Conservation (phyloP, 2,888 invertebrate genomes). For the Oscheius sp. region DNA sequence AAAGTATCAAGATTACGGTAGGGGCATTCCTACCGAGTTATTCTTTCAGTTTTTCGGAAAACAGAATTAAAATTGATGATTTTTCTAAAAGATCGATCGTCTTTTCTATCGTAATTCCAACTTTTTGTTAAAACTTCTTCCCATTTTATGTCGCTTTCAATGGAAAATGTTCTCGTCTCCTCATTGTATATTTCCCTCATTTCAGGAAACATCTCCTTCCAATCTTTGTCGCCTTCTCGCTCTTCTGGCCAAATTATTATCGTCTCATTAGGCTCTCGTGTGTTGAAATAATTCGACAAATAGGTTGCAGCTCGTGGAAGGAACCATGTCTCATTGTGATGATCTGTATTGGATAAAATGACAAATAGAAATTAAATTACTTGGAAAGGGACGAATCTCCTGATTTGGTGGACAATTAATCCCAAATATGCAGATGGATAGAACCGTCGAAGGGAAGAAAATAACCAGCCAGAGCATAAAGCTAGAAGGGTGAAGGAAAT, state of each 20-base stretch:
- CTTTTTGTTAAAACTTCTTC: neutral
- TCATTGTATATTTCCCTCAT: neutral
- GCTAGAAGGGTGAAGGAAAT: too few relatives aligned
- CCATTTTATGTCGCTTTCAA: neutral
- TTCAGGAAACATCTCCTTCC: neutral
- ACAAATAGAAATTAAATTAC: neutral
- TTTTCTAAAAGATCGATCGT: neutral
- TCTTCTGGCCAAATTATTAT: neutral
- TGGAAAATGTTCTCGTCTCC: neutral
- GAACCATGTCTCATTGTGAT: slow-evolving; percentile 5
- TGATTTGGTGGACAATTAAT: too few relatives aligned
- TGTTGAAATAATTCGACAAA: neutral
- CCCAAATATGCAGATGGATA: too few relatives aligned
- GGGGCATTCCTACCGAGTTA: neutral
- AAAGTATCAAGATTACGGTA: neutral
- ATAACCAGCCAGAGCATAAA: too few relatives aligned
- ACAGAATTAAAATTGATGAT: too few relatives aligned
- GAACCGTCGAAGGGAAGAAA: too few relatives aligned
- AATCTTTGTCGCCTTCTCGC: neutral
- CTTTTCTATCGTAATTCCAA: slow-evolving; percentile 2
- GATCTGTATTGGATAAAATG: neutral
- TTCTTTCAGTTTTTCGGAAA: neutral
- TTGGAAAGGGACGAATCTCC: neutral
- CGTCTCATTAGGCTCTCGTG: neutral
- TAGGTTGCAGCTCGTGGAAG: slow-evolving; percentile 1